Base-by-base conservation (phyloP, 2,888 invertebrate genomes). In the Biston betularia region DNA sequence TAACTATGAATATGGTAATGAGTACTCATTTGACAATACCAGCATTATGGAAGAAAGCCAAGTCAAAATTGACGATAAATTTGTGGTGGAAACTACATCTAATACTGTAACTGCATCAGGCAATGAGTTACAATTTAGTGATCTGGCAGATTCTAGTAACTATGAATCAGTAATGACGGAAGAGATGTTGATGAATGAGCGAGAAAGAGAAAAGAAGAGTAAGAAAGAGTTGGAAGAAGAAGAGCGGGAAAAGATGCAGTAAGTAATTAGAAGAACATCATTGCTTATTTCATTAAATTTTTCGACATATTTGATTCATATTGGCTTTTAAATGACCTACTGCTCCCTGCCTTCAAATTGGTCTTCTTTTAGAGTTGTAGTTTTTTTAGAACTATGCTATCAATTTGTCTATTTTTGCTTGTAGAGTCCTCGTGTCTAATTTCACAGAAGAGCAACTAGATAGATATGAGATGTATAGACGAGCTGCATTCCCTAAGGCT, bases 401-500 rank as follows among this genome's bases (percentile, higher is more conserved):
- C 10, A 53, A 15, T 53, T 0, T 42, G 5, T 54, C 7, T 38
- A 9, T 10, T 63, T 55, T 24, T 24, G 24, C 48, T 94, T 94
- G 66, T 85, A 98, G 98, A 89, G 98, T 99, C 44, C 92, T 99
- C 58, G 99, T 99, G 0, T 99, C 99, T 0, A 99, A 99, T 89
- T 99, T 99, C 80, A 98, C 99, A 0, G 99, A 99, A 89, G 99
- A 99, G 78, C 99, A 99, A 86, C 90, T 99, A 60, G 98, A 99
- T 86, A 95, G 99, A 75, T 99, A 99, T 94, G 99, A 99, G 94
- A 99, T 99, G 98, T 99, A 97, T 85, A 94, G 99, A 73, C 94
- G 99, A 81, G 97, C 99, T 0, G 98, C 99, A 0, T 99, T 99
- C 88, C 99, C 99, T 0, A 99, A 99, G 91, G 99, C 99, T 48